Evolutionary conservation across 1,140 invertebrate species (phyloP).

Genomic region (Phocides pigmalion): DNA sequence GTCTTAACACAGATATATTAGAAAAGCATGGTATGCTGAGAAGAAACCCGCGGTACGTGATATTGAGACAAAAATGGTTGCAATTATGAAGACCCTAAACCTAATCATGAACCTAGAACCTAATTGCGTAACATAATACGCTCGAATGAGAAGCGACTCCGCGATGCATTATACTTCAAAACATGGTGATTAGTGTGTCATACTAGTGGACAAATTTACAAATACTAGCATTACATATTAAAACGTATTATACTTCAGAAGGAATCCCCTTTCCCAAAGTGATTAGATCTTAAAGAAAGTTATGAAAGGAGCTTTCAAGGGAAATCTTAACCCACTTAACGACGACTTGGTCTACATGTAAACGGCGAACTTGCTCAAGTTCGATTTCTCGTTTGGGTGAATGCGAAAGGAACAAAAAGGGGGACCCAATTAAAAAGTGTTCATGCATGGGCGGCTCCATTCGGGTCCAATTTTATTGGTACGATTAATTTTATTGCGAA

Average conservation of each 20-base stretch:
- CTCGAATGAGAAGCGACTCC: no score
- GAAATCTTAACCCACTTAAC: conserved; percentile 42
- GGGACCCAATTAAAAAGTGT: conserved; percentile 77
- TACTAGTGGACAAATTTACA: no score
- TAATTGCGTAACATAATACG: no score
- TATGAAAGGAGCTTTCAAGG: conserved; percentile 34
- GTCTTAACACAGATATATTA: no score
- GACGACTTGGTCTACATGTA: conserved; percentile 36
- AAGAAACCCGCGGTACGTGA: no score
- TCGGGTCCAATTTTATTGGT: conserved; percentile 77
- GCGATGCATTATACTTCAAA: no score
- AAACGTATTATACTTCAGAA: not conserved
- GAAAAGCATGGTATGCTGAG: no score
- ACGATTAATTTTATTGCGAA: conserved; percentile 83
- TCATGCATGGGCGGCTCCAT: conserved; percentile 72
- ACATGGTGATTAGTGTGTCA: no score
- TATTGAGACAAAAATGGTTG: no score
- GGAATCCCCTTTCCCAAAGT: conserved; percentile 4
- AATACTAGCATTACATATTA: no score
- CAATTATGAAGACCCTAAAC: no score
- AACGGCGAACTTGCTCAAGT: conserved; percentile 51
- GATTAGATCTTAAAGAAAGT: conserved; percentile 42
- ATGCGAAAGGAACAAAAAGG: conserved; percentile 68
- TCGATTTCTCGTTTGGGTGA: conserved; percentile 65
- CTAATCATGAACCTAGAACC: no score